A percentile compares a stretch with the other conserved stretches of the same genome.
Conservation (phyloP, 2,888 invertebrate genomes). For the Apotomis capreana region DNA sequence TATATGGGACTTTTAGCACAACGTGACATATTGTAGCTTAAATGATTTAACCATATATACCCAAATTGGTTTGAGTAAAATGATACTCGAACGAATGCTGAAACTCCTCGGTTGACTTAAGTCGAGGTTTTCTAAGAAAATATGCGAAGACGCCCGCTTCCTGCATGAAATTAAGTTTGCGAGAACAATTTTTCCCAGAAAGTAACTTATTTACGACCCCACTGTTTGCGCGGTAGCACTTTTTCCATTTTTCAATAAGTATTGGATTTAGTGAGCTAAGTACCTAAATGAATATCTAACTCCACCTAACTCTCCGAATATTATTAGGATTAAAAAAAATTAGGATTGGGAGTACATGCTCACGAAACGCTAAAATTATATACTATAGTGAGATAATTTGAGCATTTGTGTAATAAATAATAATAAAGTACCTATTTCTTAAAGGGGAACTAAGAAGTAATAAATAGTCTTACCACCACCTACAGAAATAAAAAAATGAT, state of each 20-base stretch:
- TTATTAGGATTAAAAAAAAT: not conserved
- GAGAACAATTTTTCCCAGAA: conserved; percentile 65
- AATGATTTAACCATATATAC: conserved; percentile 25
- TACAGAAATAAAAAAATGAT: conserved; percentile 46
- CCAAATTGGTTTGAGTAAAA: conserved; percentile 25
- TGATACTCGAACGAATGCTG: conserved; percentile 21
- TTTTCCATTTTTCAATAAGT: conserved; percentile 30
- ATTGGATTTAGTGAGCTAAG: conserved; percentile 20
- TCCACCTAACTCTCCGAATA: not conserved
- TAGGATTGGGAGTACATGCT: not conserved
- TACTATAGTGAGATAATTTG: no score
- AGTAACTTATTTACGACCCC: conserved; percentile 64
- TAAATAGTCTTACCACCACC: conserved; percentile 20
- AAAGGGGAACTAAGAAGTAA: not conserved
- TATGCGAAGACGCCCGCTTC: conserved; percentile 53
- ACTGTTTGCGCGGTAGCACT: conserved; percentile 45
- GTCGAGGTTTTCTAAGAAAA: conserved; percentile 45
- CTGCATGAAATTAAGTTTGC: conserved; percentile 65
- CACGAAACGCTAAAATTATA: no score
- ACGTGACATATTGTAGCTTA: conserved; percentile 18
- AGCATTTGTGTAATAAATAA: no score
- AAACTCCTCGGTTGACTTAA: conserved; percentile 27
- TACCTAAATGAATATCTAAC: conserved; percentile 1
- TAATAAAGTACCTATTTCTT: not conserved
- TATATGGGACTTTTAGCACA: not conserved